phyloP scores from a whole-genome alignment of 2,888 invertebrate genomes.

The Caenorhabditis drosophilae region DNA sequence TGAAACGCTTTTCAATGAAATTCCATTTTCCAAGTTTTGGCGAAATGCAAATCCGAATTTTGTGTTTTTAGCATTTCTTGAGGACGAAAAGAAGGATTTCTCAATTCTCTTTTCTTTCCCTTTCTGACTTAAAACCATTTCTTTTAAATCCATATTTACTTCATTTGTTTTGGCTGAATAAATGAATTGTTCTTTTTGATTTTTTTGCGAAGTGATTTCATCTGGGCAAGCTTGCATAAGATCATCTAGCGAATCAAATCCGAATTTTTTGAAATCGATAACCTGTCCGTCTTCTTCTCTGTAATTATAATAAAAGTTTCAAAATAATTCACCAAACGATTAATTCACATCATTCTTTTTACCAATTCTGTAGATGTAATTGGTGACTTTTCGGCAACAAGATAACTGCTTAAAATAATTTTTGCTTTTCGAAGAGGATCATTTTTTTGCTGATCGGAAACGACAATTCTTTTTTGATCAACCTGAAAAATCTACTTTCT shows the following conservation, averaged over 20 bases:
- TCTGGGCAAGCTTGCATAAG: slow-evolving; percentile 18
- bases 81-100: background rate
- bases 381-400: slow-evolving; percentile 20
- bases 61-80: background rate
- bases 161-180: slow-evolving; percentile 18
- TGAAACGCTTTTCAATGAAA: too few species aligned
- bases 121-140: slow-evolving; percentile 19
- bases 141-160: slow-evolving; percentile 21
- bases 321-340: background rate
- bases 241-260: slow-evolving; percentile 19
- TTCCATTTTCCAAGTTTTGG: too few species aligned
- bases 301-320: background rate
- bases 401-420: slow-evolving; percentile 7
- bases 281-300: slow-evolving; percentile 13
- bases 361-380: slow-evolving; percentile 9
- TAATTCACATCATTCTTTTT: slow-evolving; percentile 13
- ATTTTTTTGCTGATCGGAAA: slow-evolving; percentile 16
- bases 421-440: slow-evolving; percentile 28
- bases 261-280: slow-evolving; percentile 8
- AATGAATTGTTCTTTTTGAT: background rate
- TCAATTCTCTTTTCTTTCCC: background rate
- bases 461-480: slow-evolving; percentile 6
- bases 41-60: too few species aligned
- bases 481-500: slow-evolving; percentile 9
- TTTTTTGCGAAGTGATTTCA: slow-evolving; percentile 1